Percentiles rank a stretch among this genome's conserved stretches.
phyloP scores from a whole-genome alignment of 2,113 vertebrate genomes.

The Sialia sialis region DNA sequence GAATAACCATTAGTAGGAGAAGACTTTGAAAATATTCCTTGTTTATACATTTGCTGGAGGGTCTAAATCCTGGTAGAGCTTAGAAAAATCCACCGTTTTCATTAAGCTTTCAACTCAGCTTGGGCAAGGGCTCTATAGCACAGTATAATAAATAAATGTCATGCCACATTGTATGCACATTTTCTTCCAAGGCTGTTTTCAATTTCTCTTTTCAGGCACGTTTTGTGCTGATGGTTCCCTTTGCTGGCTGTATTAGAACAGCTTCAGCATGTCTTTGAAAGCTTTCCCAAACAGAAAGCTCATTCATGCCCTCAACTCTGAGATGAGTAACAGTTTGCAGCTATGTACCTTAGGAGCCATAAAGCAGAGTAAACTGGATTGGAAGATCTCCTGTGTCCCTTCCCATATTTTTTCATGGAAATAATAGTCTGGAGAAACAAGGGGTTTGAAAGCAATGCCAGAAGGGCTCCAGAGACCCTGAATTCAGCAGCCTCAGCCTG shows the following conservation, averaged over 20 bases:
- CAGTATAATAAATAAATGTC: constrained; percentile 57
- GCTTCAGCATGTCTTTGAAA: constrained; percentile 31
- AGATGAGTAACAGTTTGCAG: constrained; percentile 23
- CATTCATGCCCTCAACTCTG: neutral
- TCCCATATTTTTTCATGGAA: neutral
- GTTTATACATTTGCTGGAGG: constrained; percentile 41
- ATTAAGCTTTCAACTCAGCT: constrained; percentile 47
- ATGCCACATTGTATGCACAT: constrained; percentile 42
- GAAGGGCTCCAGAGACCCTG: neutral
- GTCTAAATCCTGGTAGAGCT: constrained; percentile 37
- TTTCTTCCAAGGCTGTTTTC: constrained; percentile 51
- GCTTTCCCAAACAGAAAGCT: constrained; percentile 38
- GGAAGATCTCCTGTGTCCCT: neutral
- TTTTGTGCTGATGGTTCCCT: constrained; percentile 25
- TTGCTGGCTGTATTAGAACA: constrained; percentile 10
- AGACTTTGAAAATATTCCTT: constrained; percentile 38
- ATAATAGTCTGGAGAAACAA: neutral
- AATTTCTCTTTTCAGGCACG: constrained; percentile 40
- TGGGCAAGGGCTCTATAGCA: neutral
- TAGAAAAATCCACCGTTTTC: constrained; percentile 45
- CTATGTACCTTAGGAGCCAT: neutral
- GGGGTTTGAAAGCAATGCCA: neutral
- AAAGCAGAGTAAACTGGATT: neutral
- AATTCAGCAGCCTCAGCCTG: neutral
- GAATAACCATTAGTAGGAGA: constrained; percentile 32